A percentile compares a stretch with the other conserved stretches of the same genome.
Conservation (phyloP, 2,888 invertebrate genomes). For the Strigamia transsilvanica region DNA sequence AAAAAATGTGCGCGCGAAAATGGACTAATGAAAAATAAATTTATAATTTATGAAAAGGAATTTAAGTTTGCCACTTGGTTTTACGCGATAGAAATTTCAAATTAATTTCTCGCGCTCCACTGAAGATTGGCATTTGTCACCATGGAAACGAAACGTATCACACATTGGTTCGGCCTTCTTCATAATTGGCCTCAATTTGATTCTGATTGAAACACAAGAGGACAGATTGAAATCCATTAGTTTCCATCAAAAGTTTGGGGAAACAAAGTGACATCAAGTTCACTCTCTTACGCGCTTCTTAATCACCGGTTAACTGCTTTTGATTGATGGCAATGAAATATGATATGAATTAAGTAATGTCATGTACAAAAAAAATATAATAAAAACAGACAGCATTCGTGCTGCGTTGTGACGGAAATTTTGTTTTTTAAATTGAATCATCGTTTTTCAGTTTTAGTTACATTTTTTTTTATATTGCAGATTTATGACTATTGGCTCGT, state of each 20-base stretch:
- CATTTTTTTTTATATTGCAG: background rate
- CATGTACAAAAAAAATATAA: too few relatives aligned
- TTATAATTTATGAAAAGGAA: background rate
- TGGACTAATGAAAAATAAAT: background rate
- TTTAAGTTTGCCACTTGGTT: conserved; percentile 13
- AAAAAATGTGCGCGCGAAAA: background rate
- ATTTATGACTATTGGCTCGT: background rate
- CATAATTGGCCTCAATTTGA: conserved; percentile 43
- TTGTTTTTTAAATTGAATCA: too few relatives aligned
- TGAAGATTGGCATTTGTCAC: conserved; percentile 32
- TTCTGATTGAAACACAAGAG: conserved; percentile 41
- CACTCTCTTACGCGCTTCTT: background rate
- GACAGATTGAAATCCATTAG: conserved; percentile 45
- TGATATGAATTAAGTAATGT: background rate
- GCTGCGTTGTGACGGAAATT: too few relatives aligned
- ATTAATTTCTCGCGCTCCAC: background rate
- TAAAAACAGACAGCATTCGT: too few relatives aligned
- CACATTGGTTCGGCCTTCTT: conserved; percentile 27
- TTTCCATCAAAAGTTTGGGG: conserved; percentile 35
- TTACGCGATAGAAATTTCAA: conserved; percentile 7
- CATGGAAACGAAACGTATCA: conserved; percentile 19
- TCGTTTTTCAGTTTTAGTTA: too few relatives aligned
- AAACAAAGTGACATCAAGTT: conserved; percentile 18
- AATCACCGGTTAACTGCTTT: background rate
- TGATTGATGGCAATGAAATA: background rate